Evolutionary conservation across 2,113 vertebrate species (phyloP).

Genomic region (Hepsetus odoe): DNA sequence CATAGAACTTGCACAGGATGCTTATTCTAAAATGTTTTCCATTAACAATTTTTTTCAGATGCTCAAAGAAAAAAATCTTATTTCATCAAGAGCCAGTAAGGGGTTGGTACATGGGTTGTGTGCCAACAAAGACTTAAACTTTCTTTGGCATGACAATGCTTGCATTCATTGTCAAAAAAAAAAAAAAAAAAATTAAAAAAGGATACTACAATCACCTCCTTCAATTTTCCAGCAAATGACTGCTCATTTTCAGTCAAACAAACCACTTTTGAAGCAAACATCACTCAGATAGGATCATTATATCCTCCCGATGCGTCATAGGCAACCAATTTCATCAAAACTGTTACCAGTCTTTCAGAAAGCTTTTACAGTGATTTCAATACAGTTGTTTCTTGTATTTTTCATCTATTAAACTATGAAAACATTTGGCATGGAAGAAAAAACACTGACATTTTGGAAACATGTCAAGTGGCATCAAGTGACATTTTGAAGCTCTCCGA

Average conservation of each 20-base stretch:
- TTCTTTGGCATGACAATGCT: not conserved
- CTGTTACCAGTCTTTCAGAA: too few relatives aligned
- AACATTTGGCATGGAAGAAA: too few relatives aligned
- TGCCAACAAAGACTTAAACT: not conserved
- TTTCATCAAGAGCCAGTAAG: not conserved
- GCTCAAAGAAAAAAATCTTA: not conserved
- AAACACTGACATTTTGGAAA: too few relatives aligned
- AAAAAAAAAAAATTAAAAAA: too few relatives aligned
- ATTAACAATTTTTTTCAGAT: not conserved
- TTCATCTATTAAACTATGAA: too few relatives aligned
- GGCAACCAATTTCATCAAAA: not conserved
- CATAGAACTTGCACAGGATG: not conserved
- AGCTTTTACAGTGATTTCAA: too few relatives aligned
- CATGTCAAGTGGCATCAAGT: too few relatives aligned
- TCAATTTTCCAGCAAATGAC: not conserved
- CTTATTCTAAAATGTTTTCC: not conserved
- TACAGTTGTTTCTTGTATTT: too few relatives aligned
- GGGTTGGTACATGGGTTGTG: not conserved
- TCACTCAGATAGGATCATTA: not conserved
- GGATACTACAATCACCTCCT: not conserved
- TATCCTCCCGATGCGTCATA: not conserved
- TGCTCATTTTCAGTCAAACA: too few relatives aligned
- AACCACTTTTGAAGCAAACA: not conserved
- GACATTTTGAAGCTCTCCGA: not conserved
- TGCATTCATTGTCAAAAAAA: too few relatives aligned